phyloP scores from a whole-genome alignment of 2,797 vertebrate species.

The Gymnothorax reevesii region DNA sequence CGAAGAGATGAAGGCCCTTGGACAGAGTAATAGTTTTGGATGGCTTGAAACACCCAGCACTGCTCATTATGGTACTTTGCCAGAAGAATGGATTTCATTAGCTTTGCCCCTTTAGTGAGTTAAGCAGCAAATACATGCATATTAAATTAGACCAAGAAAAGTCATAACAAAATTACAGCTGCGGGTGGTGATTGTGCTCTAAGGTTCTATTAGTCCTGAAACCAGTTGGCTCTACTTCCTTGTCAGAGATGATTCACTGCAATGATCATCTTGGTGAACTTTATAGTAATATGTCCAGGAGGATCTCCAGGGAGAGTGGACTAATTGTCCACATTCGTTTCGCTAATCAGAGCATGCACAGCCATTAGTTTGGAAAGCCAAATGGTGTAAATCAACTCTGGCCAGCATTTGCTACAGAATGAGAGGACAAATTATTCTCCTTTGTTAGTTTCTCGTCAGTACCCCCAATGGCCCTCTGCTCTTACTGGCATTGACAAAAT shows the following conservation, averaged over 20 bases:
- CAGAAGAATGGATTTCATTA: conserved; percentile 49
- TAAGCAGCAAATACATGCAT: conserved; percentile 54
- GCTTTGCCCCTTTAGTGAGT: conserved; percentile 36
- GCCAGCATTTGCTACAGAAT: conserved; percentile 71
- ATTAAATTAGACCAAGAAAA: conserved; percentile 69
- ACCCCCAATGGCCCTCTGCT: conserved; percentile 59
- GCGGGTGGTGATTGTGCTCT: conserved; percentile 71
- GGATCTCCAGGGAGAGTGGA: conserved; percentile 56
- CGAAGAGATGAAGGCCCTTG: neutral
- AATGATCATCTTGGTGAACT: conserved; percentile 67
- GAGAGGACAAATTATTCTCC: conserved; percentile 70
- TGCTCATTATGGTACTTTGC: conserved; percentile 17
- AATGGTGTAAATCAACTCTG: conserved; percentile 76
- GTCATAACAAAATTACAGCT: conserved; percentile 71
- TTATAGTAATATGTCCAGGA: conserved; percentile 55
- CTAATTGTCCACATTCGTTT: conserved; percentile 74
- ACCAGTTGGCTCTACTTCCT: conserved; percentile 45
- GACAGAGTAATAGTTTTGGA: conserved; percentile 6
- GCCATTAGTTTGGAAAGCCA: conserved; percentile 74
- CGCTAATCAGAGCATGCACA: conserved; percentile 75
- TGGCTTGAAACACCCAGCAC: neutral
- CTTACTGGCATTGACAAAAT: conserved; percentile 75
- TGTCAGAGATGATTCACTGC: conserved; percentile 74
- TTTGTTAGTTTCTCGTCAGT: conserved; percentile 64
- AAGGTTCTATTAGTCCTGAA: conserved; percentile 63